phyloP scores from a whole-genome alignment of 2,113 vertebrate genomes.

The Burhinus bistriatus region DNA sequence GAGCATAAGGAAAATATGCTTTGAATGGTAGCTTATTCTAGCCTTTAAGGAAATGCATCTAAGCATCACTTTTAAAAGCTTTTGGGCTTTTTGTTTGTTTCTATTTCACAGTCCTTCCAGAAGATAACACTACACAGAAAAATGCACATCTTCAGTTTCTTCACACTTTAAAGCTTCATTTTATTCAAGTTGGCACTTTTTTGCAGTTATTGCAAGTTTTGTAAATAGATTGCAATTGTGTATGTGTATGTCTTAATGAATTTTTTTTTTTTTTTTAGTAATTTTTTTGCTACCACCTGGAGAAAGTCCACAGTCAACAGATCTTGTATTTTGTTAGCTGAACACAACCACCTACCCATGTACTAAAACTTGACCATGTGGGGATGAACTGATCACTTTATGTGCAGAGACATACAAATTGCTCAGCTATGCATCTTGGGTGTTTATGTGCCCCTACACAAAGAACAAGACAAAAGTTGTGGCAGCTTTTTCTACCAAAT shows the following conservation, averaged over 20 bases:
- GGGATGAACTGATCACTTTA: not conserved
- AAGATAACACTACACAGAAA: not conserved
- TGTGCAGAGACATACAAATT: not conserved
- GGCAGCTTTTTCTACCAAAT: not conserved
- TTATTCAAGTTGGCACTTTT: not conserved
- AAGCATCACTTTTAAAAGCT: not conserved
- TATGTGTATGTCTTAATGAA: not conserved
- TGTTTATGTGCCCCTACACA: not conserved
- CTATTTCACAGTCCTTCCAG: not conserved
- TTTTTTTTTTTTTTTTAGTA: not conserved
- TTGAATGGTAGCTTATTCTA: not conserved
- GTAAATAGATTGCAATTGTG: not conserved
- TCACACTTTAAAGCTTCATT: not conserved
- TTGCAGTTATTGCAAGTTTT: not conserved
- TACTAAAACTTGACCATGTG: not conserved
- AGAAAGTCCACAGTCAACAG: not conserved
- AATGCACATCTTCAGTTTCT: not conserved
- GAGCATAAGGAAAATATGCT: not conserved
- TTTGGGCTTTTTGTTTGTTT: not conserved
- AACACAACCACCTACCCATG: not conserved
- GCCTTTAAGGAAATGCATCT: not conserved
- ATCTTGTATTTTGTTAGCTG: not conserved
- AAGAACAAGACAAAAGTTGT: not conserved
- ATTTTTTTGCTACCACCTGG: not conserved
- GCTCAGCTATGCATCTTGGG: not conserved